Percentiles rank a stretch among this genome's conserved stretches.
phyloP scores from a whole-genome alignment of 2,113 vertebrate species.

The human region GRCh38 chr1:215660501-215661000 shows the following conservation, averaged over 20 bases:
- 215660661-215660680: neutral
- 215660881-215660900: neutral
- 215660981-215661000: constrained; percentile 26
- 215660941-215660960: neutral
- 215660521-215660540: neutral
- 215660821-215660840: constrained; percentile 42
- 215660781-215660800: neutral
- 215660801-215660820: constrained; percentile 15
- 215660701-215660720: neutral
- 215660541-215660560: neutral
- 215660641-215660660: neutral
- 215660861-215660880: neutral
- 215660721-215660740: neutral
- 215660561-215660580: neutral
- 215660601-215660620: neutral
- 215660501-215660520: neutral
- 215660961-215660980: constrained; percentile 39
- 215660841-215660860: constrained; percentile 56
- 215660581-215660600: neutral
- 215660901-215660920: neutral
- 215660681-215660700: neutral
- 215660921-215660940: neutral
- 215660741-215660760: neutral
- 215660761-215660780: neutral
- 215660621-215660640: neutral